Base-by-base conservation (phyloP, 2,888 invertebrate species). In the Drosophila kanekoi region DNA sequence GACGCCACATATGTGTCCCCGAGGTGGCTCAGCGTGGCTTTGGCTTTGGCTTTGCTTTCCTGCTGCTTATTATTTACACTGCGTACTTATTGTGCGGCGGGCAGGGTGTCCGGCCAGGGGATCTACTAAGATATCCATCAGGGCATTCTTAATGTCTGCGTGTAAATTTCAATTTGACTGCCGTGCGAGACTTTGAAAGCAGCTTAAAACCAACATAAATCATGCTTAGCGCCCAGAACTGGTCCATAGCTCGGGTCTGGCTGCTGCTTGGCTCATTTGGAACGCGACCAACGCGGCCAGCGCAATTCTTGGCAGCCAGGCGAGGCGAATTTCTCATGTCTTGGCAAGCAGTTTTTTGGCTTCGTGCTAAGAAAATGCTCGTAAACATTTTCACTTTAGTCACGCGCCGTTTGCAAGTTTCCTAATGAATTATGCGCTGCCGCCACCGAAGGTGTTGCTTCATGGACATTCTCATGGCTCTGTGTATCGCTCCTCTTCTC, bases 151-250 rank as follows among this genome's bases (percentile, higher is more conserved):
- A 67, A 57, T 63, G 58, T 68, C 63, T 65, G 64, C 68, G 72
- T 77, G 76, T 84, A 81, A 88, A 79, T 83, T 81, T 81, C 81
- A 89, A 89, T 89, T 89, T 87, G 82, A 84, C 71, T 87, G 79
- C 77, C 79, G 63, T 72, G 77, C 69, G 52, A 66, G 69, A 73
- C 72, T 76, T 81, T 77, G 73, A 77, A 81, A 79, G 79, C 66
- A 75, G 76, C 79, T 84, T 86, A 78, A 83, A 77, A 61, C 62
- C 85, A 80, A 76, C 84, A 89, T 87, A 87, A 87, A 87, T 87
- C 87, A 87, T 78, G 81, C 84, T 84, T 82, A 82, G 88, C 77
- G 82, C 71, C 71, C 58, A 47, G 57, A 44, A 48, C 61, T 65
- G 59, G 35, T 53, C 48, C 72, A 51, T 23, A 43, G 18, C 20